Evolutionary conservation across 2,888 invertebrate genomes (phyloP), one percentile per base, ranked within the genome.

Genomic region (Melieria picta): DNA sequence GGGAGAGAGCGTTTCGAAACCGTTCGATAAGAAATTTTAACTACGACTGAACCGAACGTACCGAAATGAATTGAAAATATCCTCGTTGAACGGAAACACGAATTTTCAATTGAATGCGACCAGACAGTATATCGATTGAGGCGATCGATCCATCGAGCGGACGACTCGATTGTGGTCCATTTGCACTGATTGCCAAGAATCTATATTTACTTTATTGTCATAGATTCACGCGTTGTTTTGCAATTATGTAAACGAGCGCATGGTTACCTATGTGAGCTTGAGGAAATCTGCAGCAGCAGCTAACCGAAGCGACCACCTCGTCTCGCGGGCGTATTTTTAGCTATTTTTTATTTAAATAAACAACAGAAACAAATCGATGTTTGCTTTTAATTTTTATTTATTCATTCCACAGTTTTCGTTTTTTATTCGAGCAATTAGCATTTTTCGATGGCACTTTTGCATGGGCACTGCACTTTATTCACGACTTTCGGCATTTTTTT

Each of bases 21-120:
- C 84, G 85, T 82, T 84, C 86, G 84, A 81, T 82, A 80, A 82
- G 82, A 85, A 83, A 83, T 85, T 83, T 82, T 79, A 85, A 81
- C 83, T 84, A 83, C 83, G 84, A 87, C 87, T 87, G 84, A 82
- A 80, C 80, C 77, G 80, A 80, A 80, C 78, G 76, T 76, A 74
- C 74, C 77, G 74, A 78, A 77, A 76, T 64, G 75, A 72, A 78
- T 77, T 76, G 77, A 80, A 79, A 79, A 77, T 75, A 74, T 76
- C 77, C 78, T 78, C 77, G 76, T 76, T 79, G 75, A 52, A 68
- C 71, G n/a, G 11, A 9, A 11, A 43, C 7, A 64, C 52, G 30
- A 30, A 30, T 30, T 30, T 64, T 11, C 16, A 65, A 48, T 57
- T 4, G 47, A 65, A 65, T 55, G 52, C 56, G 50, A 52, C 43